Base-by-base conservation (phyloP, 2,888 invertebrate species). In the Nomada goodeniana region DNA sequence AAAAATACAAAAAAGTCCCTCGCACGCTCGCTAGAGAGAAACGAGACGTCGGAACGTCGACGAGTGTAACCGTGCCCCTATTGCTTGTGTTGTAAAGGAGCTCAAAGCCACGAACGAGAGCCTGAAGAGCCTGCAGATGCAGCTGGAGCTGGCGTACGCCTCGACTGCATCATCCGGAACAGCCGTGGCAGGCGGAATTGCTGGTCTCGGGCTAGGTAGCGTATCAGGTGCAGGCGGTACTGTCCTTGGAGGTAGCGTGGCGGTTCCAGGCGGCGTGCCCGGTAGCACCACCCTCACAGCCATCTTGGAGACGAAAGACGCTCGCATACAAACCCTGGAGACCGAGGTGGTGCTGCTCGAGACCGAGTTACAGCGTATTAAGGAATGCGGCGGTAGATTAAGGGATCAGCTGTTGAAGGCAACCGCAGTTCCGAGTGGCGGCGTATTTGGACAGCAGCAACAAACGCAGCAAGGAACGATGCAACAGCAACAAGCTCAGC, bases 251-350 rank as follows among this genome's bases (percentile, higher is more conserved):
- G 93, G 93, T 74, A 93, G 92, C 85, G 93, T 93, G 59, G 93
- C 93, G 57, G 93, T 93, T 72, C 93, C 93, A 55, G 93, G 93
- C 80, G 92, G 90, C 93, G 94, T 95, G 93, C 94, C 95, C 93
- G 94, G 95, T 93, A 95, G 95, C 94, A 96, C 96, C 94, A 96
- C 97, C 90, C 95, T 97, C 94, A 96, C 96, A 90, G 96, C 97
- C 91, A 96, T 97, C 94, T 95, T 97, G 95, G 97, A 97, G 95
- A 97, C 97, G 91, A 96, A 98, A 96, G 98, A 98, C 94, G 97
- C 97, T 92, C 96, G 97, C 94, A 97, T 98, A 94, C 96, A 96
- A 93, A 97, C 97, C 87, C 95, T 98, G 94, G 98, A 98, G 95
- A 96, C 96, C 91, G 97, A 98, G 94, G 96, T 98, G 90, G 95